These are phyloP conservation scores for Perizoma flavofasciatum DNA, from an alignment of 2,888 invertebrate genomes.

Conservation along the genomic window DNA sequence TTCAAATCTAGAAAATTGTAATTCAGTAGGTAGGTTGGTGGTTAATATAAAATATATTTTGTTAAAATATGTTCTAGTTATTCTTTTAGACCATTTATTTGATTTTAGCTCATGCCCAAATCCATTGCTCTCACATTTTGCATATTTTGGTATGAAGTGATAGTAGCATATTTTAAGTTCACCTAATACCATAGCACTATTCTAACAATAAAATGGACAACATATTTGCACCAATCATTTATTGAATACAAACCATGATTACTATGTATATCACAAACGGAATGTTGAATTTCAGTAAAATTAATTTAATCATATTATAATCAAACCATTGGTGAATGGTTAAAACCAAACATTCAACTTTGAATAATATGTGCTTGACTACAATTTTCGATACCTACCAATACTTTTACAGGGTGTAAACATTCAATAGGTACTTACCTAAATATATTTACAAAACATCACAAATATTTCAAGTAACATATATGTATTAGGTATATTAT, in stretches of 20 bases:
- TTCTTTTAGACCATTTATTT: too few relatives aligned
- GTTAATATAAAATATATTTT: too few relatives aligned
- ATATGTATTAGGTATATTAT: not conserved
- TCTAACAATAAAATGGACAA: conserved; percentile 4
- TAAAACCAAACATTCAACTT: conserved; percentile 21
- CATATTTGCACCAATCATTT: conserved; percentile 52
- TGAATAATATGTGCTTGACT: conserved; percentile 26
- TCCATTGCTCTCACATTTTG: too few relatives aligned
- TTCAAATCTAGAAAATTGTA: too few relatives aligned
- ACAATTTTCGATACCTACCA: conserved; percentile 20
- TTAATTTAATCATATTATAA: conserved; percentile 2
- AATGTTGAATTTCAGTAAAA: conserved; percentile 43
- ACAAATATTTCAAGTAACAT: conserved; percentile 35
- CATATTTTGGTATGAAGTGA: too few relatives aligned
- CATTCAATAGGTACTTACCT: conserved; percentile 35
- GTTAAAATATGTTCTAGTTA: too few relatives aligned
- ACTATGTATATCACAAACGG: conserved; percentile 50
- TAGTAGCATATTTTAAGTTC: too few relatives aligned
- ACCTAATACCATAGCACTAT: too few relatives aligned
- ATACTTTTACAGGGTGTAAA: conserved; percentile 38
- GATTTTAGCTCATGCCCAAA: too few relatives aligned
- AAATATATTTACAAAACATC: conserved; percentile 51
- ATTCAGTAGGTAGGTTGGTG: too few relatives aligned
- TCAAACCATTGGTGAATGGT: conserved; percentile 6
- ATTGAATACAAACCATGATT: conserved; percentile 57